Conservation (phyloP, 2,797 vertebrate species). For the Pempheris klunzingeri region DNA sequence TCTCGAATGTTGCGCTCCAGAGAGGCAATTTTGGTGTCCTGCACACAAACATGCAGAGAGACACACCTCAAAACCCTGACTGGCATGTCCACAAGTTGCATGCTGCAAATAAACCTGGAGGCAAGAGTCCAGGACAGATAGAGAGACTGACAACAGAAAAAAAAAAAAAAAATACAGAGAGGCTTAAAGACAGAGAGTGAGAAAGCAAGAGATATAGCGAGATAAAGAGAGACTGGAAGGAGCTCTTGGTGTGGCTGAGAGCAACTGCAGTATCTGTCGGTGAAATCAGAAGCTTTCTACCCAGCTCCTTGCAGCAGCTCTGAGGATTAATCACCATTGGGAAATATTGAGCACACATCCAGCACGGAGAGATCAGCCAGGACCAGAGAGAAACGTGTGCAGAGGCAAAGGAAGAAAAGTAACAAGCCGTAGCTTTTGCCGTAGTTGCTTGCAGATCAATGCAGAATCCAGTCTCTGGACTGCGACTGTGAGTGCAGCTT, state of each 20-base stretch:
- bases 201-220: conserved; percentile 18
- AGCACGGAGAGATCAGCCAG: conserved; percentile 63
- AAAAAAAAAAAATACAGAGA: conserved; percentile 17
- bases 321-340: conserved; percentile 85
- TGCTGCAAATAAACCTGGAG: conserved; percentile 44
- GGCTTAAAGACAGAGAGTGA: conserved; percentile 28
- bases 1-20: conserved; percentile 97
- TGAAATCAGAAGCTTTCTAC: conserved; percentile 74
- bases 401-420: conserved; percentile 65
- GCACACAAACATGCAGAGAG: conserved; percentile 75
- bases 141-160: conserved; percentile 31
- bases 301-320: conserved; percentile 66
- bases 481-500: conserved; percentile 77
- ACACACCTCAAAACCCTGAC: conserved; percentile 73
- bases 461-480: conserved; percentile 73
- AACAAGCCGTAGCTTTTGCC: conserved; percentile 61
- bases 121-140: conserved; percentile 39
- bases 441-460: conserved; percentile 74
- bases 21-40: conserved; percentile 99
- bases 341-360: conserved; percentile 82
- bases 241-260: conserved; percentile 60
- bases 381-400: conserved; percentile 56
- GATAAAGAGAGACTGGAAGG: conserved; percentile 51
- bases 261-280: conserved; percentile 78
- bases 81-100: conserved; percentile 66